Percentiles rank a stretch among this genome's conserved stretches.
Evolutionary conservation across 2,797 vertebrate species (phyloP).

Genomic region (Acanthopagrus latus): DNA sequence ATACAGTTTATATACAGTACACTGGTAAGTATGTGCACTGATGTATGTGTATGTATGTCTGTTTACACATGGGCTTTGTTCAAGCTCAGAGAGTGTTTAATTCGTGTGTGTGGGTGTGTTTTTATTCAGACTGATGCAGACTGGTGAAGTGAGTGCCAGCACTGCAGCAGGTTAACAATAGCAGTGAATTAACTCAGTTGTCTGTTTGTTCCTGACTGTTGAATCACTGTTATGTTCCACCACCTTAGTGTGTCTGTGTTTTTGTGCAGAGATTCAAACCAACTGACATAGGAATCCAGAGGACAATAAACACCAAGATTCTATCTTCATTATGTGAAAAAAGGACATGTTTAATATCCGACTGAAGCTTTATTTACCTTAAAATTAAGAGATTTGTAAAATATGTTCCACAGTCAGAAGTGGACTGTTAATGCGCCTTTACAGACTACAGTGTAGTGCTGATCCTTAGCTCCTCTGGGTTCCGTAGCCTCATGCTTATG

Average conservation of each 20-base stretch:
- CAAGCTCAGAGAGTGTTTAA: conserved; percentile 64
- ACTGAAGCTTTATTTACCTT: conserved; percentile 20
- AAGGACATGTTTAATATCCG: neutral
- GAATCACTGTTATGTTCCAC: conserved; percentile 66
- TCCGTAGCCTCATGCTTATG: conserved; percentile 46
- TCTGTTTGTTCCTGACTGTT: conserved; percentile 55
- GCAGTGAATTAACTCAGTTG: conserved; percentile 61
- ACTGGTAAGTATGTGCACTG: conserved; percentile 39
- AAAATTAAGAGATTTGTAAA: conserved; percentile 19
- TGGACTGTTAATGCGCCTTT: conserved; percentile 28
- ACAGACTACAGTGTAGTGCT: conserved; percentile 30
- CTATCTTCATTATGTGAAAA: neutral
- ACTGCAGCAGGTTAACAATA: conserved; percentile 74
- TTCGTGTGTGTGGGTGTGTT: conserved; percentile 74
- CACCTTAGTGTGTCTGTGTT: conserved; percentile 76
- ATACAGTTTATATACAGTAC: conserved; percentile 18
- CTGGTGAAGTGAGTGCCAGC: conserved; percentile 78
- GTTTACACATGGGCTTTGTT: conserved; percentile 64
- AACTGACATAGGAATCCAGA: conserved; percentile 39
- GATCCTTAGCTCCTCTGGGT: conserved; percentile 60
- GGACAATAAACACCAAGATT: conserved; percentile 25
- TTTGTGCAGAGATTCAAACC: conserved; percentile 25
- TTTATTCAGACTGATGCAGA: conserved; percentile 72
- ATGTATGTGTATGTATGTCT: conserved; percentile 39
- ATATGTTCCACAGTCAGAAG: conserved; percentile 19